Conservation (phyloP, 2,797 vertebrate species). For the Oreochromis grahami region DNA sequence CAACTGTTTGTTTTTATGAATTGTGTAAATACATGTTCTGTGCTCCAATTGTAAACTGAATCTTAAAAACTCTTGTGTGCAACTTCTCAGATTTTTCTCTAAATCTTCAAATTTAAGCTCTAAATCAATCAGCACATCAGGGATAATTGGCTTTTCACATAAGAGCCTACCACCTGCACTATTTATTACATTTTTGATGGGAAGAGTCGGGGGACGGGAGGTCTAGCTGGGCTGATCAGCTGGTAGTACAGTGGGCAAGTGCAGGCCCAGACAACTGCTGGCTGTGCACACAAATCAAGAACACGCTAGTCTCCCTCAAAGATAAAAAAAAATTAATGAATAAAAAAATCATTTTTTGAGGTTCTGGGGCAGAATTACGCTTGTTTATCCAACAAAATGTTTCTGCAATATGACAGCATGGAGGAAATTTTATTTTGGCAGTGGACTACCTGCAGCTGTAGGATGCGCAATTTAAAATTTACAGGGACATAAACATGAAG, state of each 20-base stretch:
- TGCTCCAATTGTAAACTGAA: neutral
- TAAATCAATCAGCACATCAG: neutral
- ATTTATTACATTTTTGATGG: neutral
- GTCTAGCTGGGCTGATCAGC: neutral
- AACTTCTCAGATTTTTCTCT: rapidly evolving
- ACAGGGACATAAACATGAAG: neutral
- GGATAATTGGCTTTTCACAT: neutral
- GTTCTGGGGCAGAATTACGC: neutral
- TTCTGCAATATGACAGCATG: neutral
- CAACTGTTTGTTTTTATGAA: neutral
- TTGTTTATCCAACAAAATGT: neutral
- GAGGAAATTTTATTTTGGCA: neutral
- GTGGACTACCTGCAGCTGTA: neutral
- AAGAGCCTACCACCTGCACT: neutral
- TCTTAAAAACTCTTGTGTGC: neutral
- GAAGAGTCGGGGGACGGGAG: neutral
- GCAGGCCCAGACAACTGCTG: neutral
- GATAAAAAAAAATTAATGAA: neutral
- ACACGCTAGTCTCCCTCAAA: neutral
- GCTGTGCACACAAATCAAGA: neutral
- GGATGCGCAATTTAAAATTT: neutral
- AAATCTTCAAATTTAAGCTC: neutral
- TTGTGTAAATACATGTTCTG: neutral
- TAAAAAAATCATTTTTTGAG: neutral
- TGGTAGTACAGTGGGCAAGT: neutral